Evolutionary conservation across 2,797 vertebrate species (phyloP), one percentile per base, ranked within the genome.

Genomic region (Premnoplex brunnescens): DNA sequence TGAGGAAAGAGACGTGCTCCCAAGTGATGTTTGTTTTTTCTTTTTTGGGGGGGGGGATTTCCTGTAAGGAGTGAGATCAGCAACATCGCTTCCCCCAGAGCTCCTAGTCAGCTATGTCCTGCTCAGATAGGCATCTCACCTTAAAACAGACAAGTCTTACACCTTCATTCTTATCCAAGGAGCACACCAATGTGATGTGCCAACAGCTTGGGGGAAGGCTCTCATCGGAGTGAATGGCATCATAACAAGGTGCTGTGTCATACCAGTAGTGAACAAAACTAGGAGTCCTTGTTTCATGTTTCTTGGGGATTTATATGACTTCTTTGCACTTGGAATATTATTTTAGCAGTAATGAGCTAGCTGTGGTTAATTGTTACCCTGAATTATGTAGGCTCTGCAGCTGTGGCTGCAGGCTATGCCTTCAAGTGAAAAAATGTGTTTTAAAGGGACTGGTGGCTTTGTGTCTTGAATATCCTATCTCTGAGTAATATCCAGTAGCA

Each of bases 321-420:
- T 79, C 52, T 93, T 91, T 85, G 74, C 72, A 77, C 88, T 93
- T 89, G 90, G 72, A 71, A 43, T 89, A 80, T 87, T 89, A 89
- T 88, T 94, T 93, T 51, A 87, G 71, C 75, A 51, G 32, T 91
- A 92, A 92, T 58, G 77, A 92, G 64, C 44, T 93, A 67, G 60
- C 59, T 87, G 80, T 88, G 74, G 84, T 64, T 95, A 94, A 91
- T 72, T 91, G 88, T 92, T 93, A 93, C 52, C 63, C 74, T 91
- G 77, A 88, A 77, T 94, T 85, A 56, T 43, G 34, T 56, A 69
- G 74, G 41, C 56, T 84, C 28, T 79, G 62, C 8, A 13, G 49
- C 68, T 89, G 46, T 83, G 72, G 51, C 76, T 91, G 62, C 69
- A 62, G 83, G n/a, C 74, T 79, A 49, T 68, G 63, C 49, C 52